A percentile compares a stretch with the other conserved stretches of the same genome.
Evolutionary conservation across 2,113 vertebrate genomes (phyloP).

Genomic region (Mesitornis unicolor): DNA sequence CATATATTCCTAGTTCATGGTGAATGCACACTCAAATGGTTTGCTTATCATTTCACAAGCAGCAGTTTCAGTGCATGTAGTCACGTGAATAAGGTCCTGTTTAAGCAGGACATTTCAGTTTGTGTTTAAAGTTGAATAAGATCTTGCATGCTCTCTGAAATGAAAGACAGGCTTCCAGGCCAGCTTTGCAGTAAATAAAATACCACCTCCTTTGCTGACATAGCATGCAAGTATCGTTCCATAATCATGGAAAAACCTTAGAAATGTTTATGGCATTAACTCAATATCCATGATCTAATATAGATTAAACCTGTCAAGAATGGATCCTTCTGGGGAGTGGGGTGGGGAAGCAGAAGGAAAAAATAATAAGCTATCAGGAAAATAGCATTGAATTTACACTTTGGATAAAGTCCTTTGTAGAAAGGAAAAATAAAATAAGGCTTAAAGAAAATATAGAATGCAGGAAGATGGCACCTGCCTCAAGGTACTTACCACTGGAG

Average conservation of each 20-base stretch:
- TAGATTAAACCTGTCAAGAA: neutral
- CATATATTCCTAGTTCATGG: neutral
- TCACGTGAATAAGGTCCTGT: neutral
- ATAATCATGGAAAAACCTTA: neutral
- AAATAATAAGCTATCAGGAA: neutral
- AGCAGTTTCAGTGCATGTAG: neutral
- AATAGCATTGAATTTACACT: neutral
- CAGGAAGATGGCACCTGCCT: conserved; percentile 7
- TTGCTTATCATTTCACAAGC: neutral
- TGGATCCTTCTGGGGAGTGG: neutral
- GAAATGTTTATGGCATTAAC: neutral
- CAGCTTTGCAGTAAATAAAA: neutral
- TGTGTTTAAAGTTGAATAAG: neutral
- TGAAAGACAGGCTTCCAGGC: neutral
- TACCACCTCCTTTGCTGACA: neutral
- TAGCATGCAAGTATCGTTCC: neutral
- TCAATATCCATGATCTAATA: neutral
- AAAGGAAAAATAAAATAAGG: neutral
- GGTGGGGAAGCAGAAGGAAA: neutral
- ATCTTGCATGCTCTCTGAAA: neutral
- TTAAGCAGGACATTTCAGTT: neutral
- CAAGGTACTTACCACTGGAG: neutral
- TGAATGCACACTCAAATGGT: neutral
- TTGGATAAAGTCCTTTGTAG: neutral
- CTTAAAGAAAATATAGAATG: neutral